Percentiles rank a stretch among this genome's conserved stretches.
These are phyloP conservation scores for Parnassius glacialis DNA, from an alignment of 2,888 invertebrate species.

Conservation along the genomic window DNA sequence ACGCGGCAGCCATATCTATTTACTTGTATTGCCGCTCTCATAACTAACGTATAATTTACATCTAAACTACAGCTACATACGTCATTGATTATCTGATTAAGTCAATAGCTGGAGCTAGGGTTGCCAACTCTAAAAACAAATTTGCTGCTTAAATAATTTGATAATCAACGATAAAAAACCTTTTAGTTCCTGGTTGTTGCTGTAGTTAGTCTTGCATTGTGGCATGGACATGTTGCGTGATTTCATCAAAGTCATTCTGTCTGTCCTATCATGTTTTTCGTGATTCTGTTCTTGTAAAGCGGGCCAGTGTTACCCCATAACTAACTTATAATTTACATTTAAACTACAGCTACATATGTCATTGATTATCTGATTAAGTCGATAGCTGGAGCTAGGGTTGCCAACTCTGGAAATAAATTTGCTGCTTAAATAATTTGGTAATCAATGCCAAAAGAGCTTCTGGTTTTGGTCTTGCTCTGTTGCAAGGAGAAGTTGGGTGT, in stretches of 20 bases:
- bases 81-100: background rate
- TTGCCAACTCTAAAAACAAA: background rate
- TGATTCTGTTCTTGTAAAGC: no score
- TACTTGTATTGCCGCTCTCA: background rate
- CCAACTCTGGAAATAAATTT: background rate
- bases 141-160: no score
- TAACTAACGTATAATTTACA: conserved; percentile 1
- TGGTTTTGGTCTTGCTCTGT: no score
- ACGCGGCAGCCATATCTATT: background rate
- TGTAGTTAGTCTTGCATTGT: no score
- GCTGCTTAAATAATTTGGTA: no score
- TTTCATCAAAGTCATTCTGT: no score
- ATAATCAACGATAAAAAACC: no score
- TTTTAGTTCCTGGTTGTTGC: no score
- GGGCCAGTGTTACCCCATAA: background rate
- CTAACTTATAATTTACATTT: background rate
- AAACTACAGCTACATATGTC: background rate
- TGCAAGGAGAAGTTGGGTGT: no score
- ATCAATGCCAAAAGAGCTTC: no score
- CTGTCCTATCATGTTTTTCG: no score
- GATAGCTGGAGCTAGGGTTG: background rate
- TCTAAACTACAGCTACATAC: background rate
- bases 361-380: background rate
- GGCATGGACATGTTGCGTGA: no score
- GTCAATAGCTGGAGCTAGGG: background rate